Conservation (phyloP, 2,113 vertebrate genomes). For the Cygnus atratus region DNA sequence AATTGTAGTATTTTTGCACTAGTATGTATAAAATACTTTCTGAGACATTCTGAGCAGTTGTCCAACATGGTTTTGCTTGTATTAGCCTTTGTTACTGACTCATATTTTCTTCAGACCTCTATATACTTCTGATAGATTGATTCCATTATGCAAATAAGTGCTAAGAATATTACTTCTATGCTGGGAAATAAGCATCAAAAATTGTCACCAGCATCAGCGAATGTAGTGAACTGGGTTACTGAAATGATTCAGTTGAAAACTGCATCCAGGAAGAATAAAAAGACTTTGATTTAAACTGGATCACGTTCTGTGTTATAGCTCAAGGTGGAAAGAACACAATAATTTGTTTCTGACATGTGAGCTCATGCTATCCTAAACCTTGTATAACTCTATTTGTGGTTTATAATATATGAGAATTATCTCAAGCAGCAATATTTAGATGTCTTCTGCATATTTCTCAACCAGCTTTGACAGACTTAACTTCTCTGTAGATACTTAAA, state of each 20-base stretch:
- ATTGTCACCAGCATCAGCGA: background rate
- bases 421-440: background rate
- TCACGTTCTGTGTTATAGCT: background rate
- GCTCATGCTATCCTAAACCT: background rate
- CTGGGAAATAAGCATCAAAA: background rate
- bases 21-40: background rate
- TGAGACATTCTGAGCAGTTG: background rate
- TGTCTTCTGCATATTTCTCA: background rate
- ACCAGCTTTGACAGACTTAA: background rate
- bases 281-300: background rate
- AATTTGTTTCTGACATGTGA: background rate
- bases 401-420: background rate
- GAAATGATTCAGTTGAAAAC: background rate
- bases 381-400: background rate
- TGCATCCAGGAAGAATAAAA: background rate
- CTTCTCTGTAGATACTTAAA: background rate
- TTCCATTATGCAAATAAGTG: background rate
- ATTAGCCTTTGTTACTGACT: background rate
- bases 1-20: background rate
- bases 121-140: conserved; percentile 6
- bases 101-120: background rate
- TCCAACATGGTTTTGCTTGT: background rate
- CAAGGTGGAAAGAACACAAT: background rate
- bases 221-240: background rate
- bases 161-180: background rate